Conservation (phyloP, 1,140 invertebrate genomes). For the Drosophila tani region DNA sequence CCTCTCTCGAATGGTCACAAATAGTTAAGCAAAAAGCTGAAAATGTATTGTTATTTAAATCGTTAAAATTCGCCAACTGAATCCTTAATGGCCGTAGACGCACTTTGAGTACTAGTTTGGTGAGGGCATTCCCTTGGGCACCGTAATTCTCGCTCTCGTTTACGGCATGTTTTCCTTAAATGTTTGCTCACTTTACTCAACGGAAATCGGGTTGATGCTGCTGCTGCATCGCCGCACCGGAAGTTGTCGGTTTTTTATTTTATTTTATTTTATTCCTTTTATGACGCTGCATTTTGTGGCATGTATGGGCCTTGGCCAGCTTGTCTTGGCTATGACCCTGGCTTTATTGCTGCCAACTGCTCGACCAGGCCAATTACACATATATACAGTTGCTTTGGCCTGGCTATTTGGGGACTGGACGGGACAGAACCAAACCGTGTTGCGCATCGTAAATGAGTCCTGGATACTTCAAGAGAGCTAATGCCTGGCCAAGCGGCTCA, state of each 20-base stretch:
- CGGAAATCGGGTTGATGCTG: conserved; percentile 37
- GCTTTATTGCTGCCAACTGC: conserved; percentile 21
- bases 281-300: conserved; percentile 67
- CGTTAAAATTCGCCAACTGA: conserved; percentile 25
- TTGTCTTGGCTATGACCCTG: conserved; percentile 9
- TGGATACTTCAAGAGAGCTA: conserved; percentile 54
- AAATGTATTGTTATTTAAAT: conserved; percentile 42
- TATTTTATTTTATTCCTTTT: conserved; percentile 57
- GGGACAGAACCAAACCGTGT: conserved; percentile 28
- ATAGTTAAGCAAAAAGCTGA: conserved; percentile 16
- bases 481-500: conserved; percentile 54
- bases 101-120: conserved; percentile 24
- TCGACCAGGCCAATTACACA: conserved; percentile 56
- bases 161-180: conserved; percentile 42
- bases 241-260: conserved; percentile 40
- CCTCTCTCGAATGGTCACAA: conserved; percentile 7
- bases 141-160: conserved; percentile 18
- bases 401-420: conserved; percentile 49
- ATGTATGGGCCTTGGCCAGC: conserved; percentile 35
- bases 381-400: conserved; percentile 41
- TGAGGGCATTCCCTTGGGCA: conserved; percentile 16
- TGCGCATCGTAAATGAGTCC: conserved; percentile 59
- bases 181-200: conserved; percentile 31
- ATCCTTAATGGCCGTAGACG: conserved; percentile 20
- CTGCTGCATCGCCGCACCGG: conserved; percentile 17